These are phyloP conservation scores for Lasiurus borealis DNA, from an alignment of 2,113 vertebrate species.

Conservation along the genomic window DNA sequence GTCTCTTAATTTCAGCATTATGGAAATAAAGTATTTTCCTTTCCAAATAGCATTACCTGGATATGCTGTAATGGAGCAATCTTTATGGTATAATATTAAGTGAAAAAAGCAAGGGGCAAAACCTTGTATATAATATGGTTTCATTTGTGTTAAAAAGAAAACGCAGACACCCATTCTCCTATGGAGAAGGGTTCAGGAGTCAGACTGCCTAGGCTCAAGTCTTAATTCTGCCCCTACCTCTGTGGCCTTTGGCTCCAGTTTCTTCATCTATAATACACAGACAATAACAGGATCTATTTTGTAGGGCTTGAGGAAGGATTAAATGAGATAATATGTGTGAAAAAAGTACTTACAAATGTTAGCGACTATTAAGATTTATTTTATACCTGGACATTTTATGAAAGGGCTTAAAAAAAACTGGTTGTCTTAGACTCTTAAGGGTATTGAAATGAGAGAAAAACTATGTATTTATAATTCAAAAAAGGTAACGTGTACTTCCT, in stretches of 20 bases:
- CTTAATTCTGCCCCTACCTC: background rate
- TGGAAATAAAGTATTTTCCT: conserved; percentile 30
- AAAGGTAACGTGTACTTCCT: background rate
- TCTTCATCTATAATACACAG: background rate
- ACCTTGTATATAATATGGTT: background rate
- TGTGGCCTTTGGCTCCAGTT: background rate
- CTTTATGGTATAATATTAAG: background rate
- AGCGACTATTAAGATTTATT: conserved; percentile 6
- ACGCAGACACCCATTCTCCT: background rate
- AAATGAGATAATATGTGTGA: conserved; percentile 26
- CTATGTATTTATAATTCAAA: conserved; percentile 9
- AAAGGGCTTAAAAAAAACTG: conserved; percentile 38
- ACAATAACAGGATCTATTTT: background rate
- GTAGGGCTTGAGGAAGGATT: background rate
- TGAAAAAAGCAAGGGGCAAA: background rate
- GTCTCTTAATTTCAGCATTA: conserved; percentile 12
- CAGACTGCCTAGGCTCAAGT: background rate
- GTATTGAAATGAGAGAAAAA: conserved; percentile 36
- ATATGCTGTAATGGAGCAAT: background rate
- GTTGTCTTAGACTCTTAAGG: background rate
- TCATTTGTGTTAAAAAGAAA: background rate
- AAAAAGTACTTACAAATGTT: conserved; percentile 18
- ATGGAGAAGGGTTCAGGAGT: background rate
- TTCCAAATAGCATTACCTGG: background rate
- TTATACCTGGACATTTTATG: background rate